phyloP scores from a whole-genome alignment of 2,113 vertebrate genomes.

The Chaetops frenatus region DNA sequence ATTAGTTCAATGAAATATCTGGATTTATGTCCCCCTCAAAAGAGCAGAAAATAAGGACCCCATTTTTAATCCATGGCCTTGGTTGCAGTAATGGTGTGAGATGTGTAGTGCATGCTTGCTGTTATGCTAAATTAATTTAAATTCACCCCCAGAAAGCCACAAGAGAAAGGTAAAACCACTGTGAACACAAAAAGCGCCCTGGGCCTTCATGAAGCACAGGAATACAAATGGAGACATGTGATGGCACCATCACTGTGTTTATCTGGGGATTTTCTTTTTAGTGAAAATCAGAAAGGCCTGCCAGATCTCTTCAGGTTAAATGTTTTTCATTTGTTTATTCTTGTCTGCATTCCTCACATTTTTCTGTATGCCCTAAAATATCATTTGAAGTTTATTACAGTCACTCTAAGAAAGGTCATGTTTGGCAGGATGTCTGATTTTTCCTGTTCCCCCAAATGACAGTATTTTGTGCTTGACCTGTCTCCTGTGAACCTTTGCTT shows the following conservation, averaged over 20 bases:
- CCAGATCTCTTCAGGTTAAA: constrained; percentile 42
- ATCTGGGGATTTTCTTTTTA: neutral
- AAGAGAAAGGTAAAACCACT: neutral
- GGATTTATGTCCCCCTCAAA: neutral
- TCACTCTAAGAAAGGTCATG: neutral
- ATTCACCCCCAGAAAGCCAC: neutral
- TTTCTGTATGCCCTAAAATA: constrained; percentile 12
- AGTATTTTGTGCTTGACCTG: neutral
- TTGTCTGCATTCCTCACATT: constrained; percentile 44
- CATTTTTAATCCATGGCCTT: neutral
- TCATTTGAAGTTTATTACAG: constrained; percentile 26
- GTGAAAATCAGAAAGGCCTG: neutral
- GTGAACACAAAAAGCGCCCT: neutral
- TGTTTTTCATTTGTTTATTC: constrained; percentile 31
- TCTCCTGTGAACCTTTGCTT: neutral
- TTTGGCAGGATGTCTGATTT: neutral
- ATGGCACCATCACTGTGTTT: neutral
- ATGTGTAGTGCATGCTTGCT: neutral
- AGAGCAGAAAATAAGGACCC: neutral
- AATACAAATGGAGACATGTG: neutral
- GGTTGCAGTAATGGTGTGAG: neutral
- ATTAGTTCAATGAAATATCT: neutral
- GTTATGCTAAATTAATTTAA: neutral
- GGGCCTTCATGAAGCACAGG: neutral
- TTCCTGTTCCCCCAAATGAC: neutral